A percentile compares a stretch with the other conserved stretches of the same genome.
These are phyloP conservation scores for Myiothlypis coronata DNA, from an alignment of 2,797 vertebrate genomes.

Conservation along the genomic window DNA sequence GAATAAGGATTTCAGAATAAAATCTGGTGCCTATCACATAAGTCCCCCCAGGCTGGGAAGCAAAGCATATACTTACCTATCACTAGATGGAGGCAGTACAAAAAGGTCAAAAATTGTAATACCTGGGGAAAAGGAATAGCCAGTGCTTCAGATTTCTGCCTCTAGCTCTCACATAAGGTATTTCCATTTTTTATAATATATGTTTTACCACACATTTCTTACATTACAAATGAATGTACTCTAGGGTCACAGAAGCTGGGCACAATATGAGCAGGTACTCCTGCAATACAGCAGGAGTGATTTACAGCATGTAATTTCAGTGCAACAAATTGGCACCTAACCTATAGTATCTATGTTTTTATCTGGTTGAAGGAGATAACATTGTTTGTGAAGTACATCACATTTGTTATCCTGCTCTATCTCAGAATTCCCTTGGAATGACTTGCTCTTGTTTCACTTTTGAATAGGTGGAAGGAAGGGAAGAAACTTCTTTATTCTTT, in stretches of 20 bases:
- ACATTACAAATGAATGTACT: neutral
- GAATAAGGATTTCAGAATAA: neutral
- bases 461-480: neutral
- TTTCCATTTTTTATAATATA: neutral
- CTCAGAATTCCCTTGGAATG: neutral
- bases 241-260: neutral
- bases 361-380: constrained; percentile 29
- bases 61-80: neutral
- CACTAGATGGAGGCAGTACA: neutral
- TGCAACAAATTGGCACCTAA: constrained; percentile 39
- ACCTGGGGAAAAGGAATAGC: neutral
- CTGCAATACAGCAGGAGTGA: neutral
- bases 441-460: neutral
- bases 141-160: neutral
- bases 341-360: constrained; percentile 12
- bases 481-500: neutral
- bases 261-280: neutral
- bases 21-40: neutral
- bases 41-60: neutral
- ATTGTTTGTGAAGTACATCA: constrained; percentile 11
- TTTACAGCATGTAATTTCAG: constrained; percentile 9
- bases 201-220: neutral
- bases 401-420: constrained; percentile 5
- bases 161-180: neutral
- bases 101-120: neutral